phyloP scores from a whole-genome alignment of 2,797 vertebrate genomes.

The Hippoglossus hippoglossus region DNA sequence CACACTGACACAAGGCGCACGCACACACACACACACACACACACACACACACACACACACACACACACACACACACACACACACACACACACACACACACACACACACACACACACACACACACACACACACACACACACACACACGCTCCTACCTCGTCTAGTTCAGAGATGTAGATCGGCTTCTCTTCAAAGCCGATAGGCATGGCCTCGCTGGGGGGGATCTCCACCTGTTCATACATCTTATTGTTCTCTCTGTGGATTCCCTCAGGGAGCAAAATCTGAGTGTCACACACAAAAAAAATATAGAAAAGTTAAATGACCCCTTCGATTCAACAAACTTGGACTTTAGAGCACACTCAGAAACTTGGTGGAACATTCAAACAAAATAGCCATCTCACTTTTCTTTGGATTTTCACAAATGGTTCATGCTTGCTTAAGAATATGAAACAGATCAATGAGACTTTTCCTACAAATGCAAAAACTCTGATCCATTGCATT shows the following conservation, averaged over 20 bases:
- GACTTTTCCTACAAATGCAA: too few species aligned
- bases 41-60: too few species aligned
- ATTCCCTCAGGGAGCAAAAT: slow-evolving; percentile 95
- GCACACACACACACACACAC: not conserved
- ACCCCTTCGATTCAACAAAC: slow-evolving; percentile 15
- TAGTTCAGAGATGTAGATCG: slow-evolving; percentile 92
- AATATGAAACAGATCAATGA: too few species aligned
- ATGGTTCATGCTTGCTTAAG: too few species aligned
- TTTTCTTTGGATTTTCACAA: too few species aligned
- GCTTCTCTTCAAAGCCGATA: slow-evolving; percentile 92
- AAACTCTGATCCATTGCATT: too few species aligned
- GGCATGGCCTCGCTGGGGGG: slow-evolving; percentile 93
- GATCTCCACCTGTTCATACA: slow-evolving; percentile 96
- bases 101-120: too few species aligned
- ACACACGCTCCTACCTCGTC: slow-evolving; percentile 89
- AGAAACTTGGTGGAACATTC: not conserved
- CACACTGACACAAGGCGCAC: too few species aligned
- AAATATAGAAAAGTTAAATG: not conserved
- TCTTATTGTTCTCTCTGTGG: slow-evolving; percentile 92
- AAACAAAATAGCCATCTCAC: too few species aligned
- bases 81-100: too few species aligned
- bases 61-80: too few species aligned
- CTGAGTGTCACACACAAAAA: slow-evolving; percentile 74
- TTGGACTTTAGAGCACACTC: slow-evolving; percentile 10
- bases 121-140: not conserved